Evolutionary conservation across 2,113 vertebrate genomes (phyloP), one percentile per base, ranked within the genome.

Genomic region (Pavo muticus): DNA sequence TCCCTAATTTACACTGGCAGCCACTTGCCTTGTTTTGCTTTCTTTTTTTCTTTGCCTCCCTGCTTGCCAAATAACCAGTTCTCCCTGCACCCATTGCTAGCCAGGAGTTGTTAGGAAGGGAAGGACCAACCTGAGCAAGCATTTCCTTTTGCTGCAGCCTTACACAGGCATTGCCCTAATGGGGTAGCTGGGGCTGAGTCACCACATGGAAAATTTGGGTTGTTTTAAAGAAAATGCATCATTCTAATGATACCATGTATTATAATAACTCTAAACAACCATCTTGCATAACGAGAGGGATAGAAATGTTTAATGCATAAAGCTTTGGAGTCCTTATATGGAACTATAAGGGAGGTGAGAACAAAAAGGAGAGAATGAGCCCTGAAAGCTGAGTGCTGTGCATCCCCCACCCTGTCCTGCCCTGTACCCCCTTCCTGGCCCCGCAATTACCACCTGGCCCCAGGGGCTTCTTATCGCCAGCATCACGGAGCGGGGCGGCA

Each of bases 211-310:
- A 94, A 95, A 91, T 94, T 85, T 85, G 87, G 91, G 75, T 48
- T 5, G 20, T 95, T 96, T 95, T 95, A 50, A 90, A 82, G 85
- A 85, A 94, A 96, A 94, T 42, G 19, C 23, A 78, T 45, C 39
- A 6, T 76, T 94, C 61, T 85, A 93, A 94, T 85, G 85, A 81
- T 92, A 56, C 74, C 0, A 0, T 48, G 35, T 69, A 3, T 19
- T 56, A 20, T 93, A 96, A 96, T 92, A 87, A 95, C 84, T 39
- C 77, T 71, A 67, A 95, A 91, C 91, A 87, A 91, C 61, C 73
- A 8, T 4, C 1, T n/a, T n/a, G 81, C 0, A 0, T 52, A 30
- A 17, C 17, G 27, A 52, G 39, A 90, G 56, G 21, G 19, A 19
- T 24, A 5, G 21, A 57, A n/a, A 93, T 44, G 87, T 90, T 95